phyloP scores from a whole-genome alignment of 2,113 vertebrate species.

The Synchiropus splendidus region DNA sequence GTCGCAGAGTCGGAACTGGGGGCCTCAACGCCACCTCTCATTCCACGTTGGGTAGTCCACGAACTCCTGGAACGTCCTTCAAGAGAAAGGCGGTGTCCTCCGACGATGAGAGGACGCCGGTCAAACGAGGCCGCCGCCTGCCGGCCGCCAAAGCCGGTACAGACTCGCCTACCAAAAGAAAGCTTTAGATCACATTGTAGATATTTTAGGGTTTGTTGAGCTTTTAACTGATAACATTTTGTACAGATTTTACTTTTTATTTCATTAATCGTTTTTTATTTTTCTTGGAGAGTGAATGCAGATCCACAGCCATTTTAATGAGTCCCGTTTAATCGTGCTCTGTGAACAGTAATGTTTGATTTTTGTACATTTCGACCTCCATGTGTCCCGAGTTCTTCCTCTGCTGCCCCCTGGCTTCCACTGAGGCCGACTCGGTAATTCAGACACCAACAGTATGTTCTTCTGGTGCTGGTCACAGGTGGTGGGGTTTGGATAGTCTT shows the following conservation, averaged over 20 bases:
- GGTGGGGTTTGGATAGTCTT: slow-evolving; percentile 10
- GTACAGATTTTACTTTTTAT: neutral
- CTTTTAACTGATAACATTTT: too few relatives aligned
- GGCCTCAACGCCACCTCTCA: slow-evolving; percentile 60
- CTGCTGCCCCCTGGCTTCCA: slow-evolving; percentile 12
- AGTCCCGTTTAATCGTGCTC: too few relatives aligned
- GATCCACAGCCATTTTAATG: too few relatives aligned
- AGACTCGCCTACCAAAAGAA: slow-evolving; percentile 1
- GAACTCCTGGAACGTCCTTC: slow-evolving; percentile 63
- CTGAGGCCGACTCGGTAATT: slow-evolving; percentile 38
- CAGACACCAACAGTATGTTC: too few relatives aligned
- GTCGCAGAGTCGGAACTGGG: slow-evolving; percentile 68
- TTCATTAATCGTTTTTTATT: too few relatives aligned
- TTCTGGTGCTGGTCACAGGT: slow-evolving; percentile 25
- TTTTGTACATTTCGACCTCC: slow-evolving; percentile 14
- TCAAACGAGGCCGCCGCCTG: slow-evolving; percentile 85
- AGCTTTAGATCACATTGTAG: neutral
- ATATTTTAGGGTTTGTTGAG: too few relatives aligned
- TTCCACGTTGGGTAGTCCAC: slow-evolving; percentile 62
- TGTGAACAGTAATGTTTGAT: slow-evolving; percentile 6
- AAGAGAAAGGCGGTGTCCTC: slow-evolving; percentile 79
- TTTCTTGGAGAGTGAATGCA: too few relatives aligned
- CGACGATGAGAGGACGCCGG: slow-evolving; percentile 72
- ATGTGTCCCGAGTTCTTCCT: neutral
- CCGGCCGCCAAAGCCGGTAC: slow-evolving; percentile 69